These are phyloP conservation scores for Campoplex nolae DNA, from an alignment of 2,888 invertebrate species.

Conservation along the genomic window DNA sequence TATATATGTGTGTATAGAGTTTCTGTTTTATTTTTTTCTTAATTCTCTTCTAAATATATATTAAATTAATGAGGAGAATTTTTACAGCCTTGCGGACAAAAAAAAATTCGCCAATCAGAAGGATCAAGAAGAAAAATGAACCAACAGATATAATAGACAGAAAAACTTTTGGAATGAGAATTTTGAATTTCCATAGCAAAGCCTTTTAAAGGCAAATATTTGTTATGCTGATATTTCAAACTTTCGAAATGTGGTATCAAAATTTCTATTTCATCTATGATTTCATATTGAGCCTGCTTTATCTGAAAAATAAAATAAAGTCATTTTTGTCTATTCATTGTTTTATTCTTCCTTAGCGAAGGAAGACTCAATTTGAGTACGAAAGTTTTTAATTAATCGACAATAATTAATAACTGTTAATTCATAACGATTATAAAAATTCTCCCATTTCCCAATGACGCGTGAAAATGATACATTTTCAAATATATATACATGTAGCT, in stretches of 20 bases:
- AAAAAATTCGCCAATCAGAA: conserved; percentile 19
- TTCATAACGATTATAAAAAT: conserved; percentile 19
- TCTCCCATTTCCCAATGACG: conserved; percentile 30
- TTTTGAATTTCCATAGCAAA: not conserved
- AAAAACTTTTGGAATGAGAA: not conserved
- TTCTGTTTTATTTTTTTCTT: conserved; percentile 13
- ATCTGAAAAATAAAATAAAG: conserved; percentile 4
- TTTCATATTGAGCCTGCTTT: not conserved
- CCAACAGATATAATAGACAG: not conserved
- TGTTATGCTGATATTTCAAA: not conserved
- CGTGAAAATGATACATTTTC: conserved; percentile 27
- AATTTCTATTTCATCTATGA: not conserved
- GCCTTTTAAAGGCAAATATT: not conserved
- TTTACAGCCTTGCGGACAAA: conserved; percentile 41
- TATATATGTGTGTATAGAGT: conserved; percentile 52
- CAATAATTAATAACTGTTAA: conserved; percentile 28
- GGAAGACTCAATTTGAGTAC: conserved; percentile 60
- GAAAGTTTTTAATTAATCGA: conserved; percentile 36
- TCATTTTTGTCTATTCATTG: not conserved
- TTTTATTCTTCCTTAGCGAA: conserved; percentile 27
- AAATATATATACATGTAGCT: not conserved
- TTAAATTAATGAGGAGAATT: conserved; percentile 40
- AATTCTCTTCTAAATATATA: not conserved
- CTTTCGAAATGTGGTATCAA: not conserved
- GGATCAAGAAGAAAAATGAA: not conserved